phyloP scores from a whole-genome alignment of 2,113 vertebrate genomes.

The Pterocles burchelli region DNA sequence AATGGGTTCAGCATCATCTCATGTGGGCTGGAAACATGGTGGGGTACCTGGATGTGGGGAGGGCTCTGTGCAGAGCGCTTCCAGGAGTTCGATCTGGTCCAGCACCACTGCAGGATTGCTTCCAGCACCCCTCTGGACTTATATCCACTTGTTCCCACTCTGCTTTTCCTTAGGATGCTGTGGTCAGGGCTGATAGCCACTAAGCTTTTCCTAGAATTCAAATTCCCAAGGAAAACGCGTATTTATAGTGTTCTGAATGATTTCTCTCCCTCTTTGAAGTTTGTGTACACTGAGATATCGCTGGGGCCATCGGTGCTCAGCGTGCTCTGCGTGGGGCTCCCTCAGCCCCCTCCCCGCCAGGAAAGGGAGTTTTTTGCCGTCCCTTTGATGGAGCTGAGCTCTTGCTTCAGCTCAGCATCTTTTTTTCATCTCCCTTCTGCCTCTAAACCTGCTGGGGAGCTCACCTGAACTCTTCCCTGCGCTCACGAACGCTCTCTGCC shows the following conservation, averaged over 20 bases:
- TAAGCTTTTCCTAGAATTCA: conserved; percentile 48
- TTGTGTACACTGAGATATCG: neutral
- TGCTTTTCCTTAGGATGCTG: neutral
- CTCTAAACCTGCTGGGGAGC: neutral
- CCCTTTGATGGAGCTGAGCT: neutral
- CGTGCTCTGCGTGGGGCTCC: neutral
- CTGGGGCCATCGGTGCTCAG: accelerated
- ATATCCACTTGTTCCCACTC: accelerated
- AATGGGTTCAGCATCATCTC: accelerated
- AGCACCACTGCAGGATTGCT: accelerated
- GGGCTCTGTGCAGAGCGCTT: neutral
- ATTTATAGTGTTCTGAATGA: neutral
- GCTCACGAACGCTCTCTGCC: neutral
- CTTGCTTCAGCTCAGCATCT: neutral
- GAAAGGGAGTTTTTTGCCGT: neutral
- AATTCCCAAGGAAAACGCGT: accelerated
- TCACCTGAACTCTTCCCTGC: neutral
- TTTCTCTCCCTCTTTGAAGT: conserved; percentile 40
- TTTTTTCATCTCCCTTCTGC: neutral
- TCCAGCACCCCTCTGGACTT: accelerated
- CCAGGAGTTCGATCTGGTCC: accelerated
- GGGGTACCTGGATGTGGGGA: neutral
- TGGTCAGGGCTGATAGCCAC: neutral
- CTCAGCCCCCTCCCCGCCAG: neutral
- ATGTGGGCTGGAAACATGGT: neutral